phyloP scores from a whole-genome alignment of 2,113 vertebrate genomes.

The Antigone vipio region DNA sequence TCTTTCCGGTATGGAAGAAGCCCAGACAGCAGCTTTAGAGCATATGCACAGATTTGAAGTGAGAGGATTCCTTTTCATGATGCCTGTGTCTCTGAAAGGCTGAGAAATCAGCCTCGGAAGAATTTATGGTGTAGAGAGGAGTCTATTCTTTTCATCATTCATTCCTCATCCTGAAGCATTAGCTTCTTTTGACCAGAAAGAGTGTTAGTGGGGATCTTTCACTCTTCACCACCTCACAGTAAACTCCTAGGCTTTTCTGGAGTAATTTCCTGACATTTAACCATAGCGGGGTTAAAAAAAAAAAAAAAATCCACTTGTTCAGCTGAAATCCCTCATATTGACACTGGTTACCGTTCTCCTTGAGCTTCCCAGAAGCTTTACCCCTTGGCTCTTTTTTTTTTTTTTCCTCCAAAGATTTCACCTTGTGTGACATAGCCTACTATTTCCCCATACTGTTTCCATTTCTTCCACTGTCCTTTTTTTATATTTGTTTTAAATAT shows the following conservation, averaged over 20 bases:
- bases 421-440: background rate
- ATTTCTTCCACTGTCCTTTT: background rate
- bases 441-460: background rate
- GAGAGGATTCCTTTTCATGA: background rate
- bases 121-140: background rate
- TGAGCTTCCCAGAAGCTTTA: background rate
- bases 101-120: background rate
- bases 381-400: background rate
- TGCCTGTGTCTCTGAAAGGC: background rate
- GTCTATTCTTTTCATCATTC: background rate
- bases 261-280: background rate
- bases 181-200: background rate
- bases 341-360: background rate
- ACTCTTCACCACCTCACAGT: background rate
- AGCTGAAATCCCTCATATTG: background rate
- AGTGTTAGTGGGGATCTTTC: background rate
- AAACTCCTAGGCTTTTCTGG: background rate
- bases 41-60: background rate
- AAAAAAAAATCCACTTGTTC: background rate
- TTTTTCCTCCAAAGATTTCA: background rate
- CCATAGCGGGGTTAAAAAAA: accelerated
- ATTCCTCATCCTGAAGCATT: background rate
- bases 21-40: background rate
- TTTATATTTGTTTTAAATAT: background rate
- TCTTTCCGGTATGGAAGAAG: background rate